These are phyloP conservation scores for Oncorhynchus masou DNA, from an alignment of 2,113 vertebrate genomes.

Conservation along the genomic window DNA sequence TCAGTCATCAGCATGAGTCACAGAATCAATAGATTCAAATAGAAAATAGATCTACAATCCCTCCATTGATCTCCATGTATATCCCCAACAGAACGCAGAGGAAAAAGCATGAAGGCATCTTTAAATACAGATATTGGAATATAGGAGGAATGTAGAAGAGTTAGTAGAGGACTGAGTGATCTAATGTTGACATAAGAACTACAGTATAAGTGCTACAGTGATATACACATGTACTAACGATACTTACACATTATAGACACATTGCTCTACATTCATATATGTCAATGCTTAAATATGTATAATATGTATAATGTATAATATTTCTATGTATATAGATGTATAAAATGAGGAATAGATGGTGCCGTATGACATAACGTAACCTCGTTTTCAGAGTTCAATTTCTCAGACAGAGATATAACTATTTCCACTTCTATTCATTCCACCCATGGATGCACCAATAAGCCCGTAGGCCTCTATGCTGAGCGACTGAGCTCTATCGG, in stretches of 20 bases:
- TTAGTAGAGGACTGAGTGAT: neutral
- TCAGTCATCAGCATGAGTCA: neutral
- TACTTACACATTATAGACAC: slow-evolving; percentile 72
- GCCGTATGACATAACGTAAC: slow-evolving; percentile 59
- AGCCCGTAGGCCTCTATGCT: neutral
- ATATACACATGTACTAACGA: slow-evolving; percentile 60
- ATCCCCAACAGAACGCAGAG: neutral
- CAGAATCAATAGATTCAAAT: slow-evolving; percentile 15
- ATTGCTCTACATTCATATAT: slow-evolving; percentile 82
- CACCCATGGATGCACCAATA: slow-evolving; percentile 27
- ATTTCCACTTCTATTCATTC: neutral
- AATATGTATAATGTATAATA: slow-evolving; percentile 75
- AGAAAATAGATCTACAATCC: neutral
- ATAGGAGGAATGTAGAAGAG: neutral
- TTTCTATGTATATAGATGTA: slow-evolving; percentile 74
- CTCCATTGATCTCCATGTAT: neutral
- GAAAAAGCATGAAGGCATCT: neutral
- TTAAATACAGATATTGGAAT: neutral
- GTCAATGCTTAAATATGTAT: slow-evolving; percentile 79
- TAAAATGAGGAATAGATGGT: slow-evolving; percentile 68
- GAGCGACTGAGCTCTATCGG: slow-evolving; percentile 4
- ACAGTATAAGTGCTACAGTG: slow-evolving; percentile 5
- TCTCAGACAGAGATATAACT: slow-evolving; percentile 8
- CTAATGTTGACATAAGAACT: slow-evolving; percentile 21
- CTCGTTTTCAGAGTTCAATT: slow-evolving; percentile 28